Conservation (phyloP, 2,888 invertebrate species). For the Agrochola litura region DNA sequence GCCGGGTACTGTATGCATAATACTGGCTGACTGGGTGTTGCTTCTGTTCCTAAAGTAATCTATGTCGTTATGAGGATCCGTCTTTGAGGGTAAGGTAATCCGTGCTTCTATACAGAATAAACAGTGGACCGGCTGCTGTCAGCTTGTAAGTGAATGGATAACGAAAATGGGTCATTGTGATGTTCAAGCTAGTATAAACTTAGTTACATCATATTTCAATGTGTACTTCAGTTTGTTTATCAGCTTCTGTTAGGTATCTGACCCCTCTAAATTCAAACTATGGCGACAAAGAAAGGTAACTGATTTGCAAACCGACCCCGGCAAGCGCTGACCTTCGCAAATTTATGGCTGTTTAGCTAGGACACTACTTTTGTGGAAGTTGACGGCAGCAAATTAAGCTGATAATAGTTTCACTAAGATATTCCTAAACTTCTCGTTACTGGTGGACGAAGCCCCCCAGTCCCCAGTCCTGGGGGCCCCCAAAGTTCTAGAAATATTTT, state of each 20-base stretch:
- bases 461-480: background rate
- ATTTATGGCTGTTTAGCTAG: background rate
- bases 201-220: slow-evolving; percentile 21
- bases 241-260: background rate
- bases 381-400: background rate
- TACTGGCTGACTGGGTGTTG: background rate
- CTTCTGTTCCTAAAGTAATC: slow-evolving; percentile 8
- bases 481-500: background rate
- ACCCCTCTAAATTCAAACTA: background rate
- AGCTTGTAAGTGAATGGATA: slow-evolving; percentile 44
- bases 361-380: background rate
- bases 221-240: slow-evolving; percentile 6
- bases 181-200: slow-evolving; percentile 8
- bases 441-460: too few species aligned
- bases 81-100: slow-evolving; percentile 24
- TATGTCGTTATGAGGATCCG: background rate
- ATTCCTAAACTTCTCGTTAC: background rate
- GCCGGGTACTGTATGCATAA: background rate
- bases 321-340: too few species aligned
- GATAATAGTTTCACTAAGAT: background rate
- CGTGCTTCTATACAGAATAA: slow-evolving; percentile 19
- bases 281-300: background rate
- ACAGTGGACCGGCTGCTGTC: slow-evolving; percentile 28
- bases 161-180: slow-evolving; percentile 49
- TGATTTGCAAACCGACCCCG: too few species aligned